Percentiles rank a stretch among this genome's conserved stretches.
Conservation (phyloP, 37 sponge, comb jelly and placozoan species). For the Beroe ovata region DNA sequence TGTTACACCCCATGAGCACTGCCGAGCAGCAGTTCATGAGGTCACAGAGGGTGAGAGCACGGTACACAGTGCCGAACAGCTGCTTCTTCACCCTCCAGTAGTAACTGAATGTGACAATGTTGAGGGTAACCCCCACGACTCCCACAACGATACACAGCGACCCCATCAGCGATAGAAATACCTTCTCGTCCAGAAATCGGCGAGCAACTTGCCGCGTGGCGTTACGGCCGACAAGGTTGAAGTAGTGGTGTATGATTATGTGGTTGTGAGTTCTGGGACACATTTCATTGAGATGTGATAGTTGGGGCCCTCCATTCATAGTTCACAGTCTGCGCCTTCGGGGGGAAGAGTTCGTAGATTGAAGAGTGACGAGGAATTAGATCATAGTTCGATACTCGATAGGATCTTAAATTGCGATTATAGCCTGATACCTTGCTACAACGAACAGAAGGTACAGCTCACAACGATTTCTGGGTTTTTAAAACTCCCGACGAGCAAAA, state of each 20-base stretch:
- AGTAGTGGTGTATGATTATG: neutral
- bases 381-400: no score
- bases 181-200: neutral
- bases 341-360: no score
- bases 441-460: no score
- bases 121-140: neutral
- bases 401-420: no score
- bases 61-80: constrained; percentile 6
- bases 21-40: constrained; percentile 5
- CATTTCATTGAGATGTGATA: neutral
- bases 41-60: constrained; percentile 19
- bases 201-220: neutral
- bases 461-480: no score
- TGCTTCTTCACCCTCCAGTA: constrained; percentile 48
- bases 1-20: constrained; percentile 29
- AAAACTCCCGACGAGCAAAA: no score
- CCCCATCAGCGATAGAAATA: constrained; percentile 46
- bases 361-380: no score
- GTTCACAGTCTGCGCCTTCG: no score
- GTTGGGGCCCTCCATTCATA: neutral
- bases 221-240: constrained; percentile 11
- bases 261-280: neutral
- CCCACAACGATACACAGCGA: neutral
- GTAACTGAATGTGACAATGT: constrained; percentile 43
- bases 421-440: no score